phyloP scores from a whole-genome alignment of 2,797 vertebrate genomes.

The Melanotaenia maccullochi region DNA sequence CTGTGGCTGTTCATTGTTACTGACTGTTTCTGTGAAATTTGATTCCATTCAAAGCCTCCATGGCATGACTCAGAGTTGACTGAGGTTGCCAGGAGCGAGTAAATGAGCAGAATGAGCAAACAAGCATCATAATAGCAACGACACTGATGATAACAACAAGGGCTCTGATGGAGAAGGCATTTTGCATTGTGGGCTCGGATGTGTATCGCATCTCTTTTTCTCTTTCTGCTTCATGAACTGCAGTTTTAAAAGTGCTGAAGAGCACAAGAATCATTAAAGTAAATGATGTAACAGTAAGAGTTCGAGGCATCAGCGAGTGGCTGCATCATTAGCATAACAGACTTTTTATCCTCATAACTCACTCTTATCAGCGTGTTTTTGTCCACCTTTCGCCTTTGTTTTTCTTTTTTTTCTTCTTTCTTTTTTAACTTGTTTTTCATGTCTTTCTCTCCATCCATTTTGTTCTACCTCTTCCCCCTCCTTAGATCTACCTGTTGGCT shows the following conservation, averaged over 20 bases:
- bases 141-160: constrained; percentile 5
- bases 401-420: too few species aligned
- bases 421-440: too few species aligned
- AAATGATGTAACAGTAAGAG: not conserved
- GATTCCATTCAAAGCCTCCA: constrained; percentile 8
- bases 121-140: constrained; percentile 24
- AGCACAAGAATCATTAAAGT: too few species aligned
- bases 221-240: not conserved
- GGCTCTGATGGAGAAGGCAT: not conserved
- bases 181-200: too few species aligned
- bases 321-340: not conserved
- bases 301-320: not conserved
- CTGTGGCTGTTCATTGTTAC: constrained; percentile 11
- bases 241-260: not conserved
- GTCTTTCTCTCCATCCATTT: not conserved
- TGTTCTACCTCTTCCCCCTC: too few species aligned
- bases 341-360: not conserved
- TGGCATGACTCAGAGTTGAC: constrained; percentile 7
- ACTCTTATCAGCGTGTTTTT: not conserved
- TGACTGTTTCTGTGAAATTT: not conserved
- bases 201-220: not conserved
- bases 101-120: constrained; percentile 37
- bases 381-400: not conserved
- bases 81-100: constrained; percentile 31
- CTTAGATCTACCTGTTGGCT: constrained; percentile 90